These are phyloP conservation scores for Xenops minutus DNA, from an alignment of 2,797 vertebrate genomes.

Conservation along the genomic window DNA sequence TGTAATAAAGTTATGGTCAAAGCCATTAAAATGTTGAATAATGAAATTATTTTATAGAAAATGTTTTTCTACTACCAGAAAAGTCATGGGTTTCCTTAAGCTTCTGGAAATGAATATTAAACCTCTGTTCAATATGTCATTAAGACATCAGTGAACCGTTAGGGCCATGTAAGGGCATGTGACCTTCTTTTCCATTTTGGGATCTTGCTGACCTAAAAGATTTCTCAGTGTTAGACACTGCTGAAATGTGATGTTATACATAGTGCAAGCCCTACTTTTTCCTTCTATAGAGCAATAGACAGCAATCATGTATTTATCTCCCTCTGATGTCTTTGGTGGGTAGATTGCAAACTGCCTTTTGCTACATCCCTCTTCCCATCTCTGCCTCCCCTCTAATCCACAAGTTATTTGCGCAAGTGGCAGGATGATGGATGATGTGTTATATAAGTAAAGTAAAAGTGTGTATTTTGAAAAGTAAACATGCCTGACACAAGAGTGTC, in stretches of 20 bases:
- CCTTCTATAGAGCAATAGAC: not conserved
- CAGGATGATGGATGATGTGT: not conserved
- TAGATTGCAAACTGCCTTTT: not conserved
- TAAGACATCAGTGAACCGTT: not conserved
- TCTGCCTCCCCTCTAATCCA: not conserved
- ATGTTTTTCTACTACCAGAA: not conserved
- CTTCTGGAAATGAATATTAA: not conserved
- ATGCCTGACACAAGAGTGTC: not conserved
- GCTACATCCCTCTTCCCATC: not conserved
- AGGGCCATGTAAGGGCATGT: rapidly evolving
- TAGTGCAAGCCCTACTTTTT: not conserved
- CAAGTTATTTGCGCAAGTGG: not conserved
- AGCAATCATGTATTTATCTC: not conserved
- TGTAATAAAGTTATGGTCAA: constrained; percentile 27
- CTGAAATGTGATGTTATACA: not conserved
- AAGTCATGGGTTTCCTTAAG: not conserved
- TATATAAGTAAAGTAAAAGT: not conserved
- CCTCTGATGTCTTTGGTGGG: not conserved
- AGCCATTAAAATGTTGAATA: not conserved
- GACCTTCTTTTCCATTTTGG: not conserved
- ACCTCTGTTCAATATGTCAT: not conserved
- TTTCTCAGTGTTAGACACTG: not conserved
- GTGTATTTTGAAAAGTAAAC: not conserved
- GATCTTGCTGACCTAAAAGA: not conserved
- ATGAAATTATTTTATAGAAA: constrained; percentile 27